A percentile compares a stretch with the other conserved stretches of the same genome.
Conservation (phyloP, 2,888 invertebrate genomes). For the Anorthoa munda region DNA sequence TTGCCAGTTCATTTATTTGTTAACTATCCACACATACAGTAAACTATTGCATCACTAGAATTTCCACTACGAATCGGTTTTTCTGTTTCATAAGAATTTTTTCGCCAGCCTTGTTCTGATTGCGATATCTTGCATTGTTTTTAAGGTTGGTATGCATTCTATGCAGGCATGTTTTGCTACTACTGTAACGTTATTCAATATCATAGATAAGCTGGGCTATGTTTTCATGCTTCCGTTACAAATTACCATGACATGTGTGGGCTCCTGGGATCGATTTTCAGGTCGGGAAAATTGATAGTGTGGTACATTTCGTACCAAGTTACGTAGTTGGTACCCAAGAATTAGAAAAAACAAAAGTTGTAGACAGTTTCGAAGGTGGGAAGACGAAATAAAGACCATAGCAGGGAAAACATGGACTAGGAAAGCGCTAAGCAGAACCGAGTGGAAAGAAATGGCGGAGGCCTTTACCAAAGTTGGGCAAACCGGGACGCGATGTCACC, state of each 20-base stretch:
- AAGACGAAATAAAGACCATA: too few relatives aligned
- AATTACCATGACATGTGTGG: not conserved
- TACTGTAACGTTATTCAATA: not conserved
- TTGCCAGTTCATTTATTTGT: not conserved
- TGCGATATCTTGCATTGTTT: conserved; percentile 31
- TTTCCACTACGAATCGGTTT: conserved; percentile 39
- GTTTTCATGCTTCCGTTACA: not conserved
- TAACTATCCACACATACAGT: conserved; percentile 1
- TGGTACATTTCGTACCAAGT: too few relatives aligned
- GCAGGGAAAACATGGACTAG: too few relatives aligned
- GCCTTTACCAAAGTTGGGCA: too few relatives aligned
- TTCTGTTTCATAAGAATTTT: conserved; percentile 43
- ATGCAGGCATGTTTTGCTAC: not conserved
- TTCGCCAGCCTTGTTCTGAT: conserved; percentile 31
- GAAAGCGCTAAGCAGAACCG: too few relatives aligned
- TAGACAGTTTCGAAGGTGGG: too few relatives aligned
- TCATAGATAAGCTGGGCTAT: not conserved
- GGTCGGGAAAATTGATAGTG: too few relatives aligned
- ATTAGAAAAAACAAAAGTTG: too few relatives aligned
- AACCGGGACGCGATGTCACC: too few relatives aligned
- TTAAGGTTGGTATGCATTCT: conserved; percentile 3
- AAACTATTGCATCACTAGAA: conserved; percentile 40
- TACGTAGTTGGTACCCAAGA: too few relatives aligned
- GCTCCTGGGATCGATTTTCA: too few relatives aligned
- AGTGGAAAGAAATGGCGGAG: too few relatives aligned